These are phyloP conservation scores for Oxyura jamaicensis DNA, from an alignment of 2,113 vertebrate genomes.

Conservation along the genomic window DNA sequence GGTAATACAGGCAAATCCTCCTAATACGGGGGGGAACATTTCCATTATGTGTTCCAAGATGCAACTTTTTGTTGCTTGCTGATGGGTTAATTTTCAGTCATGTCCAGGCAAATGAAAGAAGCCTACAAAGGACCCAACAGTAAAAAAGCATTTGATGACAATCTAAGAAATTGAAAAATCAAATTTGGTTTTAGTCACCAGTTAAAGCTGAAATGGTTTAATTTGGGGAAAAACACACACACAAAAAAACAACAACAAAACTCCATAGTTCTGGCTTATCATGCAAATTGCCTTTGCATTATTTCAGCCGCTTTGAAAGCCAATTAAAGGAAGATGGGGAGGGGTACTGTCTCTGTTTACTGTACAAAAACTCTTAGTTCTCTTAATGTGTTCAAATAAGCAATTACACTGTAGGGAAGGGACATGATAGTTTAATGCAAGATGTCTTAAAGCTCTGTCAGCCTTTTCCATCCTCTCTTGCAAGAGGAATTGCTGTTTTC, in stretches of 20 bases:
- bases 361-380: constrained; percentile 17
- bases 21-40: background rate
- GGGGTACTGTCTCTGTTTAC: background rate
- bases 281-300: constrained; percentile 41
- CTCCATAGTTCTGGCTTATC: constrained; percentile 30
- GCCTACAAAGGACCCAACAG: background rate
- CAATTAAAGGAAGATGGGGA: background rate
- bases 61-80: background rate
- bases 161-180: constrained; percentile 44
- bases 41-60: background rate
- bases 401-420: constrained; percentile 19
- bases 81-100: background rate
- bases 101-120: background rate
- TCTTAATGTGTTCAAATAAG: constrained; percentile 49
- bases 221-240: background rate
- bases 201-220: constrained; percentile 33
- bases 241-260: too few species aligned
- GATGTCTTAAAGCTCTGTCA: background rate
- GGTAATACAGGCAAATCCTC: background rate
- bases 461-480: background rate
- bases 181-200: background rate
- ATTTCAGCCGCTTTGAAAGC: constrained; percentile 37
- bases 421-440: constrained; percentile 21
- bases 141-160: constrained; percentile 20
- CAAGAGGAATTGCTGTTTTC: background rate